Conservation (phyloP, 2,888 invertebrate species). For the Erebia aethiops region DNA sequence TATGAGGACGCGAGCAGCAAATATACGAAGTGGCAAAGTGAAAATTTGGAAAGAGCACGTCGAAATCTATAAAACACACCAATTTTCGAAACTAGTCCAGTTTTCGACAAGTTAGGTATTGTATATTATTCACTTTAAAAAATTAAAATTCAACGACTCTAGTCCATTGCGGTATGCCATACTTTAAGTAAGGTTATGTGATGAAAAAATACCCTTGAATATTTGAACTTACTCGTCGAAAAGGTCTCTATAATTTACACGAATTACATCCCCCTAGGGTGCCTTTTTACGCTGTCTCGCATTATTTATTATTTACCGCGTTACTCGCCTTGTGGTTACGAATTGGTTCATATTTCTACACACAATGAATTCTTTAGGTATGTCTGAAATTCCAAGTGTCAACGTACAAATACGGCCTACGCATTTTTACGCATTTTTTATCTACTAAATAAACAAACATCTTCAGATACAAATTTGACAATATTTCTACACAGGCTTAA, state of each 20-base stretch:
- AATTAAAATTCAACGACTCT: background rate
- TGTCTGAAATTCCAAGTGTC: background rate
- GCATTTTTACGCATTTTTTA: background rate
- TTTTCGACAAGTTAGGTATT: no score
- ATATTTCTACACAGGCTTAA: no score
- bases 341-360: slow-evolving; percentile 18
- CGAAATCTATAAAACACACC: no score
- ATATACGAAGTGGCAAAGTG: no score
- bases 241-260: slow-evolving; percentile 16
- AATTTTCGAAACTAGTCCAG: no score
- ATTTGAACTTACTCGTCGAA: background rate
- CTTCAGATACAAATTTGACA: no score
- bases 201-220: background rate
- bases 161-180: background rate
- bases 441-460: no score
- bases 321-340: slow-evolving; percentile 19
- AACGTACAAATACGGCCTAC: background rate
- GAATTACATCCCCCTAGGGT: slow-evolving; percentile 3
- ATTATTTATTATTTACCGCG: slow-evolving; percentile 16
- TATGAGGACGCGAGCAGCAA: no score
- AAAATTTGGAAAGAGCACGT: no score
- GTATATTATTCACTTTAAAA: background rate
- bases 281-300: slow-evolving; percentile 4
- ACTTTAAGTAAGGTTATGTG: background rate
- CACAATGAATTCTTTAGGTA: slow-evolving; percentile 12